Evolutionary conservation across 2,797 vertebrate species (phyloP), one percentile per base, ranked within the genome.

Genomic region (Cynodonichthys magdalenae): DNA sequence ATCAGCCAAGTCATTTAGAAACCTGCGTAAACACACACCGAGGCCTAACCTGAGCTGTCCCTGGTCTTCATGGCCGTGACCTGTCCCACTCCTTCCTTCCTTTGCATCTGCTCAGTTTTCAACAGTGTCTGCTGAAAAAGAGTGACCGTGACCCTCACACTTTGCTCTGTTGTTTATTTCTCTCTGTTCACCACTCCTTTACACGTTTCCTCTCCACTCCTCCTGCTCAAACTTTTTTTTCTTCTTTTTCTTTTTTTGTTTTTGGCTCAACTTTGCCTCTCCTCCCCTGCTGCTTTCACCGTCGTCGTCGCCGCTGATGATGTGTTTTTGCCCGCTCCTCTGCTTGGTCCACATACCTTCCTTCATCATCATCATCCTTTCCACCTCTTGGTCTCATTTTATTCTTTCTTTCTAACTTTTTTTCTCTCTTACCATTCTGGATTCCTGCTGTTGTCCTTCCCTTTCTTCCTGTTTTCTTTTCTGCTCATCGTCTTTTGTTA

Each of bases 111-210:
- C 86, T 75, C 71, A 68, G 78, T 85, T 87, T 89, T 89, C 80
- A 87, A 90, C 86, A 87, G 89, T 88, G 84, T 86, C 82, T 87
- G 84, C 85, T 90, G 87, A 87, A 84, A 86, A 75, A 10, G 72
- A 85, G 66, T 87, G 72, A 81, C 75, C 63, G 53, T 80, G 79
- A 80, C 85, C 89, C 89, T 93, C 90, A 91, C 82, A 82, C 83
- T 87, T 71, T 90, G 83, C 84, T 90, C 80, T 92, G 81, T 88
- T 81, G 81, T 89, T 88, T 85, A 86, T 90, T 87, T 92, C 87
- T 91, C 85, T 92, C 87, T 91, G 70, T 71, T 83, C 71, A 82
- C 72, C 84, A 79, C 82, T 85, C 81, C 80, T 66, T 75, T 46
- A 69, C 82, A 80, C 80, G 70, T 80, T 69, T 69, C 81, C 79